Evolutionary conservation across 2,888 invertebrate genomes (phyloP).

Genomic region (Heliconius cydno): DNA sequence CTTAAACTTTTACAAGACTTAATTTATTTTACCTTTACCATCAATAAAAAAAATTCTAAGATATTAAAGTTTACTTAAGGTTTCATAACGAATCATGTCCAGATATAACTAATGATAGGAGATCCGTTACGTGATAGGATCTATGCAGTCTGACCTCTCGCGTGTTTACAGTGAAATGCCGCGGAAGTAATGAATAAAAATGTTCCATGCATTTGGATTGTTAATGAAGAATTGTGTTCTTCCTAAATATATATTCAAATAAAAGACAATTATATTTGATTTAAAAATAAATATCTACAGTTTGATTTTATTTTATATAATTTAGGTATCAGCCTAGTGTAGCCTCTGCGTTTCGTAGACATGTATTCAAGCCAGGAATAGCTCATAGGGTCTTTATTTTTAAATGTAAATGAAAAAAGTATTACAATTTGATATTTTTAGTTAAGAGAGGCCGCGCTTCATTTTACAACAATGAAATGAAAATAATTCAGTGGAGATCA

Average conservation of each 20-base stretch:
- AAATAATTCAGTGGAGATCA: no score
- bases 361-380: no score
- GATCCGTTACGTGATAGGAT: slow-evolving; percentile 47
- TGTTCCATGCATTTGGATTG: background rate
- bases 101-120: slow-evolving; percentile 42
- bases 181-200: slow-evolving; percentile 41
- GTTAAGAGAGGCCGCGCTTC: no score
- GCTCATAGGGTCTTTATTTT: no score
- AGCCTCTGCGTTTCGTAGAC: no score
- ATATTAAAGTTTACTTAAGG: slow-evolving; percentile 22
- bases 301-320: no score
- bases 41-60: background rate
- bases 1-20: no score
- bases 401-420: no score
- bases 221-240: background rate
- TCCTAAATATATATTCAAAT: background rate
- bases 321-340: no score
- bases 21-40: background rate
- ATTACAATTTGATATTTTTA: no score
- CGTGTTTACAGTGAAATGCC: slow-evolving; percentile 44
- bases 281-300: background rate
- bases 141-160: slow-evolving; percentile 42
- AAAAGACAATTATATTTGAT: background rate
- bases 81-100: slow-evolving; percentile 43
- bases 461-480: no score